Evolutionary conservation across 2,113 vertebrate genomes (phyloP), one percentile per base, ranked within the genome.

Genomic region (Dipodomys ordii): DNA sequence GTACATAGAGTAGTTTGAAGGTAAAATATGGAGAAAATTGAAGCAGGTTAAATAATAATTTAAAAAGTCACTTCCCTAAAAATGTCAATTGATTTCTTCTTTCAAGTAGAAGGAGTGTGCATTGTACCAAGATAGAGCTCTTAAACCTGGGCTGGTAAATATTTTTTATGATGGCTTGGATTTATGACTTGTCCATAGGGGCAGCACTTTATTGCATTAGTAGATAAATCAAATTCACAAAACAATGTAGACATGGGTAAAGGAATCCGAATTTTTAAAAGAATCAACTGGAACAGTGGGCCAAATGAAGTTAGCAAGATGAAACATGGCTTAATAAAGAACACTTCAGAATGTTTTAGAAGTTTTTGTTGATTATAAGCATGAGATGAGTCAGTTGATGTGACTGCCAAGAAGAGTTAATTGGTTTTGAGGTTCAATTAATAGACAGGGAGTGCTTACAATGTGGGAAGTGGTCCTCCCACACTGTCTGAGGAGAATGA

Each of bases 331-430:
- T 91, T 71, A 73, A 32, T 85, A 60, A 93, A 85, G 60, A 72
- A 28, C 64, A 64, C 22, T 4, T 72, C 67, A 89, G 72, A 88
- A 78, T 83, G 16, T 91, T 91, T 80, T 91, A 82, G 80, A 91
- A 85, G 62, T 78, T 95, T 92, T 71, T 91, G 73, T 92, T 97
- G 81, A 35, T 74, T 65, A 12, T 89, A 94, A 94, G 60, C 46
- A n/a, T 0, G 9, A 10, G 82, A 35, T 94, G 81, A 97, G 65
- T 93, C 81, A 93, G 78, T 79, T 83, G 90, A 85, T 89, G 0
- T 57, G 92, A 88, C 64, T 91, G 80, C 84, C 89, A 91, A 78
- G 74, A 94, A 78, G 88, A 92, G 72, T 87, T 88, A 30, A 91
- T 91, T 96, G 90, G 77, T 83, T 93, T 94, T 85, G 78, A 44